Percentiles rank a stretch among this genome's conserved stretches.
phyloP scores from a whole-genome alignment of 2,113 vertebrate genomes.

The Sinocyclocheilus anshuiensis region DNA sequence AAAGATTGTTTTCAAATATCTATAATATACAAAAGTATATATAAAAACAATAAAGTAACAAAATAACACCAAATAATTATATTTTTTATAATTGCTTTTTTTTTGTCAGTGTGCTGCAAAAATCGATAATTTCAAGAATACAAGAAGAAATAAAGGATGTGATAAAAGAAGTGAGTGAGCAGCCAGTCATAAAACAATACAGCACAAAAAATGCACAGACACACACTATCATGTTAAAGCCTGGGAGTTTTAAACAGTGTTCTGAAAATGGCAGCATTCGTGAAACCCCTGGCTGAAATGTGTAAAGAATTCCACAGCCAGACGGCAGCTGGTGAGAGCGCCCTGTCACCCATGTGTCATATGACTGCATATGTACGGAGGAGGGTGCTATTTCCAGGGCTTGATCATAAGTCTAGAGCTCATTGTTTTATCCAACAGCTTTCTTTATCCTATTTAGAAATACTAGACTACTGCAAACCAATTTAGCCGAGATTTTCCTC shows the following conservation, averaged over 20 bases:
- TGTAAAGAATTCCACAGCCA: not conserved
- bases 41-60: not conserved
- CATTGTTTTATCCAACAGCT: not conserved
- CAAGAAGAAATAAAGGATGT: not conserved
- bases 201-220: not conserved
- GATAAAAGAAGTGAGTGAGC: not conserved
- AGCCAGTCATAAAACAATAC: not conserved
- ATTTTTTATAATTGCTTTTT: too few species aligned
- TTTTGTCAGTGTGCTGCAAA: too few species aligned
- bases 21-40: not conserved
- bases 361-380: not conserved
- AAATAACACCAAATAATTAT: not conserved
- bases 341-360: constrained; percentile 9
- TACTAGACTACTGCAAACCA: not conserved
- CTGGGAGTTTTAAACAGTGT: not conserved
- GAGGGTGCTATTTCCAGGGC: constrained; percentile 55
- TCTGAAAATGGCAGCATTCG: not conserved
- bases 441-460: not conserved
- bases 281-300: not conserved
- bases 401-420: not conserved
- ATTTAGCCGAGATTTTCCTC: not conserved
- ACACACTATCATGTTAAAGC: not conserved
- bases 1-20: not conserved
- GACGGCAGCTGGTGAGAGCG: not conserved
- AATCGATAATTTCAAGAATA: not conserved